Evolutionary conservation across 2,797 vertebrate genomes (phyloP), one percentile per base, ranked within the genome.

Genomic region (Loris lydekkerianus): DNA sequence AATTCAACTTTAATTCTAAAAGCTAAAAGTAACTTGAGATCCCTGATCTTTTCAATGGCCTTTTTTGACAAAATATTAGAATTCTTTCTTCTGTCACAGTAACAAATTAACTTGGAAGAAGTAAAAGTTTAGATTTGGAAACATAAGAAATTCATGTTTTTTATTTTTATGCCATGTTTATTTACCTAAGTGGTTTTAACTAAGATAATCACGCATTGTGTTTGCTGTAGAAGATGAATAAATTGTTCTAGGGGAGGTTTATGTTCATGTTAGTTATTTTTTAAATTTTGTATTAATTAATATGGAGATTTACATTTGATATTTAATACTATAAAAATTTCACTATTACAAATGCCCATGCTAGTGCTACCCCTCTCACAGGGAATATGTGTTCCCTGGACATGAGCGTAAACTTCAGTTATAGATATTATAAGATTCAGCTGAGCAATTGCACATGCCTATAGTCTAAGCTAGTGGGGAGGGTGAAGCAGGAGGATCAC

Each of bases 1-100:
- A 83, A 91, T 61, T 81, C 75, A 89, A 34, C 58, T 93, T 89
- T 95, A 76, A 76, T 94, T 89, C 73, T 87, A 90, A 80, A 88
- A 92, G 37, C 17, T 89, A 21, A 75, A 97, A 94, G 37, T 93
- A 40, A 53, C 40, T 65, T 70, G 56, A 88, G 75, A 91, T 85
- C 15, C 56, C 27, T 75, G 20, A 40, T 78, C 69, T 67, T 95
- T 95, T 92, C n/a, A 82, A 1, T 93, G 86, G 34, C 86, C n/a
- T 77, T 69, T 49, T 93, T 67, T 34, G 49, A 40, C 75, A 29
- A 49, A 27, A 10, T 85, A 87, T 69, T 78, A 10, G 69, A 93
- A 95, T 60, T 90, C 31, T 69, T n/a, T 69, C n/a, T 69, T 69
- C 10, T 91, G 17, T 95, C 85, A 69, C 7, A 60, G 15, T n/a